Conservation (phyloP, 2,888 invertebrate genomes). For the Leuctra nigra region DNA sequence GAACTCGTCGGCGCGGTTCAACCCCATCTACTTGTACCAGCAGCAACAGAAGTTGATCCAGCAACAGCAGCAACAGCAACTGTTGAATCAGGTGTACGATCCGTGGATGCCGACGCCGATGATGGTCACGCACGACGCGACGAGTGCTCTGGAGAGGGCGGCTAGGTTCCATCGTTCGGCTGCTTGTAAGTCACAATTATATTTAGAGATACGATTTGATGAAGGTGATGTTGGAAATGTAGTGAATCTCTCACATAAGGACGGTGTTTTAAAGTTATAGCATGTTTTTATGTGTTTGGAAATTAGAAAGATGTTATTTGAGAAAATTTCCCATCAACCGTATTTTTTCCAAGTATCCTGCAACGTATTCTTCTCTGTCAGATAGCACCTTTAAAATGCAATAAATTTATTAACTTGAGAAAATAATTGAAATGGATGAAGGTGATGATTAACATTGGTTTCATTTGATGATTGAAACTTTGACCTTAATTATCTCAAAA, state of each 20-base stretch:
- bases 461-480: no score
- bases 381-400: no score
- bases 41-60: slow-evolving; percentile 21
- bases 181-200: slow-evolving; percentile 46
- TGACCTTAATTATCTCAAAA: no score
- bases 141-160: slow-evolving; percentile 49
- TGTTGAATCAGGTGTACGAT: slow-evolving; percentile 10
- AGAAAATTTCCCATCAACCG: not conserved
- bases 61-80: slow-evolving; percentile 24
- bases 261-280: not conserved
- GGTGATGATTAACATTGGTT: no score
- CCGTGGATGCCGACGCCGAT: not conserved
- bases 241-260: no score
- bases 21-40: slow-evolving; percentile 7
- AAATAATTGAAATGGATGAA: no score
- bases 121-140: slow-evolving; percentile 14
- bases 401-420: no score
- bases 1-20: not conserved
- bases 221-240: no score
- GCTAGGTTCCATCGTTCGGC: slow-evolving; percentile 59
- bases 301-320: not conserved
- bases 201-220: not conserved
- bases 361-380: no score
- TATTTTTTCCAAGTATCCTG: no score
- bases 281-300: not conserved